Percentiles rank a stretch among this genome's conserved stretches.
These are phyloP conservation scores for Steinernema feltiae DNA, from an alignment of 1,140 invertebrate species.

Conservation along the genomic window DNA sequence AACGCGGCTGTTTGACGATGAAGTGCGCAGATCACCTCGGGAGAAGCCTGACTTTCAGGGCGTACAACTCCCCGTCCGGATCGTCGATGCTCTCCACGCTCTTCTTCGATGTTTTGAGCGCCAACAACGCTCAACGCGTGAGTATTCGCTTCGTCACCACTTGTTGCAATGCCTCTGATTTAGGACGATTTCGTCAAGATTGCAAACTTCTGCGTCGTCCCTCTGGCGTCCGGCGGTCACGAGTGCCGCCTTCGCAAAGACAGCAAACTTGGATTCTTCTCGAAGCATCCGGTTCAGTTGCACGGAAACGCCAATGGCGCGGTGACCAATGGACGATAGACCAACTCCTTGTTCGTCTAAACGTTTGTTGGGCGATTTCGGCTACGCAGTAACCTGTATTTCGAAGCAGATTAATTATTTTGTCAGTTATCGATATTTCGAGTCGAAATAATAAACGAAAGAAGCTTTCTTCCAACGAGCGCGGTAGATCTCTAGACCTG, in stretches of 20 bases:
- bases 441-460: no score
- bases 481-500: no score
- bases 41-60: background rate
- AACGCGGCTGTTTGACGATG: background rate
- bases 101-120: background rate
- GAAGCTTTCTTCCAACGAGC: no score
- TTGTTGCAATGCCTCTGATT: no score
- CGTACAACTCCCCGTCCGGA: background rate
- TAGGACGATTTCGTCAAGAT: background rate
- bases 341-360: no score
- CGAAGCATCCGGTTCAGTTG: background rate
- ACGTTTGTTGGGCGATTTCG: no score
- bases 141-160: no score
- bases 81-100: background rate
- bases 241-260: slow-evolving; percentile 4
- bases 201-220: background rate
- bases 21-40: background rate
- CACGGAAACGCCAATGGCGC: background rate
- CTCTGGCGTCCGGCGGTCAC: background rate
- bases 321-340: no score
- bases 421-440: no score
- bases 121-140: background rate
- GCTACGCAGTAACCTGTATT: no score
- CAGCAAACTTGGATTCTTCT: background rate
- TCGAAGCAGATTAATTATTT: no score